phyloP scores from a whole-genome alignment of 1,140 invertebrate species.

The Ips nitidus region DNA sequence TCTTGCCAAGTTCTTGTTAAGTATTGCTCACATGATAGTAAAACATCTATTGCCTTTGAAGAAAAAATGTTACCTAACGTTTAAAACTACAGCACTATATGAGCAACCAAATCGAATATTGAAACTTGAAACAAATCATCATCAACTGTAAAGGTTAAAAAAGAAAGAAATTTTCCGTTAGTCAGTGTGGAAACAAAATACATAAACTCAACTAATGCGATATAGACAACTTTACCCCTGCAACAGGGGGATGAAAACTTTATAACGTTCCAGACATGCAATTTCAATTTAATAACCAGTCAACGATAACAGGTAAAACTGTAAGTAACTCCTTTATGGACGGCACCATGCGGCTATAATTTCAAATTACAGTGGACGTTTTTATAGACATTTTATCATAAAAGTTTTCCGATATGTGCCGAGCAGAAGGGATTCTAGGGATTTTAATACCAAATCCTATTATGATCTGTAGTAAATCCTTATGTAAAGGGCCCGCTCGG shows the following conservation, averaged over 20 bases:
- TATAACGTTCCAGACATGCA: background rate
- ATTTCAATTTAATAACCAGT: conserved; percentile 17
- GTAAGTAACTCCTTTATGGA: conserved; percentile 21
- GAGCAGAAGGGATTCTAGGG: conserved; percentile 23
- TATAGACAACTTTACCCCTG: no score
- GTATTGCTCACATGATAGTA: no score
- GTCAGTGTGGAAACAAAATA: no score
- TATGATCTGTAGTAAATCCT: conserved; percentile 22
- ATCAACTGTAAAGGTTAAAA: no score
- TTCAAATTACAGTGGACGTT: conserved; percentile 25
- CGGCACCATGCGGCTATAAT: conserved; percentile 14
- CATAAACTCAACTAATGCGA: no score
- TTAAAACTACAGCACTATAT: no score
- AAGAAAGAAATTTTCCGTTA: no score
- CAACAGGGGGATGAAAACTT: background rate
- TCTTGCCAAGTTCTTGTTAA: no score
- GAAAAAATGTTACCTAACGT: no score
- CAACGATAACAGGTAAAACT: background rate
- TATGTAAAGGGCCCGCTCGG: background rate
- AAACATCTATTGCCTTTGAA: no score
- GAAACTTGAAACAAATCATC: no score
- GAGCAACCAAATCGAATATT: no score
- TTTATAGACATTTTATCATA: conserved; percentile 27
- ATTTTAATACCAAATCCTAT: conserved; percentile 28
- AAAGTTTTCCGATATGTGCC: conserved; percentile 24